Evolutionary conservation across 2,888 invertebrate genomes (phyloP), one percentile per base, ranked within the genome.

Genomic region (Hirtodrosophila histrioides): DNA sequence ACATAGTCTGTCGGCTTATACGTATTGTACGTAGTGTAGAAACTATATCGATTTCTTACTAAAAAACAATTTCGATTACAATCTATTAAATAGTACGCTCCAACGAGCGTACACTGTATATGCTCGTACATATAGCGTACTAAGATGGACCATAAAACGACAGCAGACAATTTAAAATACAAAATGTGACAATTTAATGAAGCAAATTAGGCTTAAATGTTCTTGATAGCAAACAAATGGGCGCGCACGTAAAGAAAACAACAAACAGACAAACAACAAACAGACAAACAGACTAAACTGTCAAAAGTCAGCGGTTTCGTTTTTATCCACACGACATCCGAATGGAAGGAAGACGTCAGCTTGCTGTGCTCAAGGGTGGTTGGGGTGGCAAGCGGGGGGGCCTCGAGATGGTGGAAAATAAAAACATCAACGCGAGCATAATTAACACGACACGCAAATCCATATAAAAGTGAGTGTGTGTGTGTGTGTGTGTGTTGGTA

Each of bases 141-240:
- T 5, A 27, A 27, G 27, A 27, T 27, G 6, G 27, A 27, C 6
- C 11, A 35, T 17, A n/a, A 23, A 12, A 6, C 12, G 17, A 35
- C 24, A 29, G 41, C 2, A 17, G 7, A 43, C 58, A 51, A 51
- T 61, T 70, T 55, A 61, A 65, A 57, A 74, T 31, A 75, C 75
- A 81, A 81, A 17, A 81, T 78, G 76, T 78, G 80, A 81, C 80
- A 78, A 76, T 70, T 78, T 73, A 81, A 84, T 84, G 76, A 73
- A 78, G 78, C 75, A 84, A 81, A 78, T 84, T 78, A 82, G 82
- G 74, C 82, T 76, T 82, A 78, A 80, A 84, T 84, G 84, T 78
- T 78, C 72, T 72, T 80, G 66, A 80, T 72, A 68, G 74, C 74
- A 61, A 79, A 79, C 82, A 76, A 70, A 78, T 65, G 73, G 60